These are phyloP conservation scores for Alcedo quadribrachys DNA, from an alignment of 2,797 vertebrate genomes.

Conservation along the genomic window DNA sequence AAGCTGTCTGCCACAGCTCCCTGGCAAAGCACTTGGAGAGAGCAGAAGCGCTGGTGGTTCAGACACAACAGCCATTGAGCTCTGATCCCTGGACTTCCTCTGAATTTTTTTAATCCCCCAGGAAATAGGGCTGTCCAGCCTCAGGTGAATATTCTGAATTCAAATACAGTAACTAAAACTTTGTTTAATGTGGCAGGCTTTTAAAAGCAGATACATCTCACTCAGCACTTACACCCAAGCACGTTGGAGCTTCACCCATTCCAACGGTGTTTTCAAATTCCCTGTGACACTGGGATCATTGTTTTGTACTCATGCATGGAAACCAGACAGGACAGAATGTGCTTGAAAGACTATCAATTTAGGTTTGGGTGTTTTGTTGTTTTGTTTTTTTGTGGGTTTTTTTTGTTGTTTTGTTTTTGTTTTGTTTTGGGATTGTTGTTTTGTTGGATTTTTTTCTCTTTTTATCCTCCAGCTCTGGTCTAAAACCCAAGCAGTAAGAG, in stretches of 20 bases:
- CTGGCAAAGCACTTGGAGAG: background rate
- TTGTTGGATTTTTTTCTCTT: background rate
- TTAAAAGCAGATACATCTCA: background rate
- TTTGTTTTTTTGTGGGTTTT: too few species aligned
- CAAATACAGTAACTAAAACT: background rate
- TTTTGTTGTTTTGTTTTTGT: background rate
- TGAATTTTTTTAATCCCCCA: background rate
- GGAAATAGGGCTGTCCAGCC: background rate
- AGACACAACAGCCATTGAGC: background rate
- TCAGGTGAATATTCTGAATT: background rate
- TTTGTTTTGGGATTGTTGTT: background rate
- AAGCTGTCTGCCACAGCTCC: background rate
- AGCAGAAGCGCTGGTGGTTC: background rate
- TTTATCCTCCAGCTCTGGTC: constrained; percentile 58
- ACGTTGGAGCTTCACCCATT: background rate
- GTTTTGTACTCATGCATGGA: constrained; percentile 51
- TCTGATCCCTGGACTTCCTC: background rate
- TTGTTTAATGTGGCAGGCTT: constrained; percentile 37
- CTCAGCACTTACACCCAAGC: background rate
- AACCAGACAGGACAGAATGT: constrained; percentile 70
- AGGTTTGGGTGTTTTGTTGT: background rate
- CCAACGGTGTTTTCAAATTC: constrained; percentile 35
- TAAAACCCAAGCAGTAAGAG: constrained; percentile 54
- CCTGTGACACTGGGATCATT: constrained; percentile 45
- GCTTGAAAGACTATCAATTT: constrained; percentile 71